A percentile compares a stretch with the other conserved stretches of the same genome.
phyloP scores from a whole-genome alignment of 2,888 invertebrate species.

The Ophion costatus region DNA sequence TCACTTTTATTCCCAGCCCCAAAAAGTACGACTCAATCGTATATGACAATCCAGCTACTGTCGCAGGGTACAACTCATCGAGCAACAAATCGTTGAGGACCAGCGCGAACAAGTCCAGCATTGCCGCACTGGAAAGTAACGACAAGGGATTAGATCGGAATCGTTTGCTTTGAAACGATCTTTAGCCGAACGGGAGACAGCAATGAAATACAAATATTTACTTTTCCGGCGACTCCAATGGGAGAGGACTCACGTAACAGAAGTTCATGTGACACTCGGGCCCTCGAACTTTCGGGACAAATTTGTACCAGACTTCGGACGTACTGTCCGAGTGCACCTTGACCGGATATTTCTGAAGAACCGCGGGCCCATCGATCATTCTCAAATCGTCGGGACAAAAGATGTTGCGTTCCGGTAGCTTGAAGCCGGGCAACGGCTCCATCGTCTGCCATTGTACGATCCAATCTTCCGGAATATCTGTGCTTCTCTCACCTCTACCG shows the following conservation, averaged over 20 bases:
- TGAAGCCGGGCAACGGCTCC: slow-evolving; percentile 86
- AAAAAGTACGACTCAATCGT: slow-evolving; percentile 86
- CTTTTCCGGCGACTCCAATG: slow-evolving; percentile 87
- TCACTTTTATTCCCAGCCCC: slow-evolving; percentile 88
- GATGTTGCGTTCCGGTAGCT: slow-evolving; percentile 89
- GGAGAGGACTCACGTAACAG: slow-evolving; percentile 89
- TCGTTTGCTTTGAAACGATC: neutral
- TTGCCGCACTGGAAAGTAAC: slow-evolving; percentile 83
- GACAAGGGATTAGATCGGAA: slow-evolving; percentile 14
- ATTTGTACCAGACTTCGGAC: slow-evolving; percentile 92
- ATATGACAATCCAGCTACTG: slow-evolving; percentile 88
- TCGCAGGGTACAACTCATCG: slow-evolving; percentile 90
- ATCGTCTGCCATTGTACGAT: slow-evolving; percentile 87
- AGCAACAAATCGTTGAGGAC: slow-evolving; percentile 86
- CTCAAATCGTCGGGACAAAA: slow-evolving; percentile 90
- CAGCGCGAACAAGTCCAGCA: slow-evolving; percentile 86
- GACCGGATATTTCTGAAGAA: slow-evolving; percentile 84
- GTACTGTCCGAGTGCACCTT: slow-evolving; percentile 85
- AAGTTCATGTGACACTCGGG: slow-evolving; percentile 91
- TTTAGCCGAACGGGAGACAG: neutral
- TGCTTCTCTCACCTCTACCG: slow-evolving; percentile 85
- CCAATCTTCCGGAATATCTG: slow-evolving; percentile 88
- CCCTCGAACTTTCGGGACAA: slow-evolving; percentile 91
- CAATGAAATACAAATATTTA: slow-evolving; percentile 81
- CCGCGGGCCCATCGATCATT: slow-evolving; percentile 83